Evolutionary conservation across 2,888 invertebrate genomes (phyloP).

Genomic region (Ptilodon capucinus): DNA sequence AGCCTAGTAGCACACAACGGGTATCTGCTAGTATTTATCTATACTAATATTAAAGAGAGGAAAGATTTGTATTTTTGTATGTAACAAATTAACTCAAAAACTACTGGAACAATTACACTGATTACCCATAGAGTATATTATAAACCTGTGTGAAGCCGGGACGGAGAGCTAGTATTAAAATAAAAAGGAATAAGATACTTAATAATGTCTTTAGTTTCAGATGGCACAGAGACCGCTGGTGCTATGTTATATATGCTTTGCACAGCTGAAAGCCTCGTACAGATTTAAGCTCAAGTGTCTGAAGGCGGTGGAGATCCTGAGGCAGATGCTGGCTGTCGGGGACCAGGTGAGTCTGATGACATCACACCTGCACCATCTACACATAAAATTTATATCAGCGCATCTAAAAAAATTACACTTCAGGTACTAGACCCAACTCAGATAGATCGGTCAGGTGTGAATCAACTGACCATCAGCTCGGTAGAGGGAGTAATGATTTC

Average conservation of each 20-base stretch:
- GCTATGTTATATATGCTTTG: not conserved
- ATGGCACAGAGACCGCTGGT: not conserved
- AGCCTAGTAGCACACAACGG: too few species aligned
- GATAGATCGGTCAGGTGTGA: not conserved
- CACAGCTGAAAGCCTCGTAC: slow-evolving; percentile 4
- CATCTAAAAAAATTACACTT: not conserved
- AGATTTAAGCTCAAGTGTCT: slow-evolving; percentile 5
- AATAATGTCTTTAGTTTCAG: not conserved
- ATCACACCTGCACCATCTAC: not conserved
- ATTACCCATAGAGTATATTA: too few species aligned
- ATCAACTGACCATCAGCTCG: not conserved
- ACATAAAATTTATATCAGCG: not conserved
- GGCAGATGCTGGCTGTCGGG: not conserved
- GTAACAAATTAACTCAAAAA: too few species aligned
- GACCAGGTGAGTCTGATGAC: not conserved
- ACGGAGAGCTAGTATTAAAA: too few species aligned
- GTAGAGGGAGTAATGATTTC: not conserved
- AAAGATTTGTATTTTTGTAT: too few species aligned
- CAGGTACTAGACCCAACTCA: not conserved
- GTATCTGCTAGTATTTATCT: too few species aligned
- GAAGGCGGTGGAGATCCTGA: not conserved
- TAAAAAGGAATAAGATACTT: too few species aligned
- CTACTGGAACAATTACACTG: too few species aligned
- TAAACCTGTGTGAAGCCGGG: too few species aligned
- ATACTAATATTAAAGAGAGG: too few species aligned